These are phyloP conservation scores for Blastomussa wellsi DNA, from an alignment of 92 coral and sea anemone genomes.

Conservation along the genomic window DNA sequence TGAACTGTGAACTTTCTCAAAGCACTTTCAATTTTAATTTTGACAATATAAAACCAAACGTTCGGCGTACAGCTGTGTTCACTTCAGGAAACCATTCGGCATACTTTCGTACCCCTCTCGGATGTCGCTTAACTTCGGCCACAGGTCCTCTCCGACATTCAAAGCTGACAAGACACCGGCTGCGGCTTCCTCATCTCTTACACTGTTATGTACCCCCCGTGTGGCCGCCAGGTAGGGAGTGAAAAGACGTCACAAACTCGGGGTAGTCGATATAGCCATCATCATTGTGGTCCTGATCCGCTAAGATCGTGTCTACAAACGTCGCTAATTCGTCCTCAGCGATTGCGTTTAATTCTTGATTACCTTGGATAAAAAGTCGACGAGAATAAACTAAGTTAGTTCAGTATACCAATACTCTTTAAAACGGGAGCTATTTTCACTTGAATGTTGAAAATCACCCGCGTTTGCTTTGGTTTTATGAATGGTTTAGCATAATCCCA, in stretches of 20 bases:
- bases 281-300: constrained; percentile 74
- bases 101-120: too few species aligned
- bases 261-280: constrained; percentile 84
- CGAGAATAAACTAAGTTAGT: not conserved
- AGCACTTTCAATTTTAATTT: not conserved
- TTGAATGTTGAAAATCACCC: too few species aligned
- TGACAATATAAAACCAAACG: too few species aligned
- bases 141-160: not conserved
- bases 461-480: too few species aligned
- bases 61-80: not conserved
- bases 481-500: too few species aligned
- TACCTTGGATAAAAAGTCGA: not conserved
- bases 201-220: not conserved
- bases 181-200: not conserved
- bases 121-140: not conserved
- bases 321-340: constrained; percentile 40
- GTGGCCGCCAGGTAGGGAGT: not conserved
- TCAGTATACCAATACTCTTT: too few species aligned
- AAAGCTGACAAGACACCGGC: not conserved
- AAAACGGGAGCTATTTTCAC: too few species aligned
- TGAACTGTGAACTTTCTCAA: not conserved
- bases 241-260: constrained; percentile 62
- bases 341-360: constrained; percentile 20
- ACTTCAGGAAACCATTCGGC: too few species aligned
- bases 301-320: constrained; percentile 72